These are phyloP conservation scores for Echiichthys vipera DNA, from an alignment of 2,797 vertebrate genomes.

Conservation along the genomic window DNA sequence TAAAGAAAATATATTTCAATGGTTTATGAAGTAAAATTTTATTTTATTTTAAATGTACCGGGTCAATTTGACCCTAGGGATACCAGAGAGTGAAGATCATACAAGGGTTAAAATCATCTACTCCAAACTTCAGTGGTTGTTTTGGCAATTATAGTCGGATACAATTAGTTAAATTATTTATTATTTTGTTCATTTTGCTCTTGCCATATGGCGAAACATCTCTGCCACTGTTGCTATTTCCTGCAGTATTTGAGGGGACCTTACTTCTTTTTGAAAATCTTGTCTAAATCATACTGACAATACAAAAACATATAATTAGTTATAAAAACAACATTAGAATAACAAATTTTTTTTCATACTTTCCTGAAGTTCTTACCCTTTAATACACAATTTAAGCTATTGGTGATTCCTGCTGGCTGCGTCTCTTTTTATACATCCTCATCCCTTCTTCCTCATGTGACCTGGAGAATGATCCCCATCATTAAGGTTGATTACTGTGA, in stretches of 20 bases:
- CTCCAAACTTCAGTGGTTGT: not conserved
- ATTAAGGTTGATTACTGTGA: not conserved
- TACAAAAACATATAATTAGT: not conserved
- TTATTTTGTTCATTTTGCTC: not conserved
- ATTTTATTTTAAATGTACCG: too few relatives aligned
- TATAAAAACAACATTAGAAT: too few relatives aligned
- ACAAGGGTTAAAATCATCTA: too few relatives aligned
- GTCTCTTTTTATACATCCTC: constrained; percentile 1
- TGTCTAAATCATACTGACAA: not conserved
- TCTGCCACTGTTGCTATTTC: not conserved
- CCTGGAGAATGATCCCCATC: not conserved
- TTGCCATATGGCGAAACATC: not conserved
- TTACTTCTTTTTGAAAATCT: not conserved
- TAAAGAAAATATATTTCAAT: too few relatives aligned
- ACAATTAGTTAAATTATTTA: not conserved
- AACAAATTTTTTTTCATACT: too few relatives aligned
- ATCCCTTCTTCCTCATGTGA: constrained; percentile 3
- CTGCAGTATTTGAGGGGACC: too few relatives aligned
- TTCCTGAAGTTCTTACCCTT: not conserved
- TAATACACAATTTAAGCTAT: not conserved
- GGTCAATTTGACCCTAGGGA: too few relatives aligned
- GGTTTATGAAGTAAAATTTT: too few relatives aligned
- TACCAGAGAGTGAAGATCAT: too few relatives aligned
- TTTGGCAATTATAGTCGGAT: not conserved
- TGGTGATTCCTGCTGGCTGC: not conserved